Conservation (phyloP, 2,888 invertebrate species). For the Chloromyia formosa region DNA sequence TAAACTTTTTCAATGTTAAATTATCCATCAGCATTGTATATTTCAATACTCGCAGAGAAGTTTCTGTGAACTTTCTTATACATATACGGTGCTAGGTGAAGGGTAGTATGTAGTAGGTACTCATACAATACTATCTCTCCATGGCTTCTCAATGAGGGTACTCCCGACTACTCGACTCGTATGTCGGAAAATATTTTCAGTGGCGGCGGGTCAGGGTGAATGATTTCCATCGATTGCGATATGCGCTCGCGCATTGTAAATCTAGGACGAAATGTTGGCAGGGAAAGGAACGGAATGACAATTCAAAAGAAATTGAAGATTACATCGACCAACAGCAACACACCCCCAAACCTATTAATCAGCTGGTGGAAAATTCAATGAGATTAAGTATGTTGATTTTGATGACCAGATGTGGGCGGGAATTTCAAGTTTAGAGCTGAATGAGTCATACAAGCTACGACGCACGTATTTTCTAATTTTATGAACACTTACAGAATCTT, state of each 20-base stretch:
- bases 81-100: no score
- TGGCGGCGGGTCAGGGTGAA: constrained; percentile 29
- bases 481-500: no score
- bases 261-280: neutral
- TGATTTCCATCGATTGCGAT: constrained; percentile 25
- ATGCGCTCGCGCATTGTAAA: constrained; percentile 25
- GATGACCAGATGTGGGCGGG: neutral
- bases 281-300: neutral
- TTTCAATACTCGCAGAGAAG: no score
- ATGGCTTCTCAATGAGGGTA: no score
- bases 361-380: constrained; percentile 37
- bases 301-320: neutral
- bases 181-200: neutral
- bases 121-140: no score
- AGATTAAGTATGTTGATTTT: neutral
- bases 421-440: neutral
- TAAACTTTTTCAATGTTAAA: no score
- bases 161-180: no score
- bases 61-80: no score
- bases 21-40: no score
- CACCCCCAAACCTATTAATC: constrained; percentile 32
- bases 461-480: no score
- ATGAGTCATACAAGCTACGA: no score
- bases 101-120: no score
- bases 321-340: constrained; percentile 12